Conservation (phyloP, 2,113 vertebrate genomes). For the Syngnathus floridae region DNA sequence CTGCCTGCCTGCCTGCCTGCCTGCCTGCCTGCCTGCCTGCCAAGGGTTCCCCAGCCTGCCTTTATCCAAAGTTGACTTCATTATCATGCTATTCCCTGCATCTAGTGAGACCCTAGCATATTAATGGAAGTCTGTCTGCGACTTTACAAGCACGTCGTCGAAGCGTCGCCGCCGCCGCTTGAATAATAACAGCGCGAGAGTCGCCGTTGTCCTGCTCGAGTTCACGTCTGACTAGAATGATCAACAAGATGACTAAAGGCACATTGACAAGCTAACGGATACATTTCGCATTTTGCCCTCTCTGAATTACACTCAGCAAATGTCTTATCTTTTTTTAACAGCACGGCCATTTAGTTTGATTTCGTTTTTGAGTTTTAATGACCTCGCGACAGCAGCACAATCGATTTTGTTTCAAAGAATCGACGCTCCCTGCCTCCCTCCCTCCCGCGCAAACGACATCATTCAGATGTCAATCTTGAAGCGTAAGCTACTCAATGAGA, state of each 20-base stretch:
- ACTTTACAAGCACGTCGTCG: conserved; percentile 2
- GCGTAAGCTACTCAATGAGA: not conserved
- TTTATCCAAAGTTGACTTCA: not conserved
- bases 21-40: no score
- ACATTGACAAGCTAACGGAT: not conserved
- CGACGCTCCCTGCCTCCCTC: not conserved
- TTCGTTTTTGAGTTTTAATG: no score
- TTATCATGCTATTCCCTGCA: not conserved
- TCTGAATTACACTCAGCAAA: not conserved
- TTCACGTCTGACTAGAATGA: not conserved
- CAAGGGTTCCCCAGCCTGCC: not conserved
- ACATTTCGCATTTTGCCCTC: not conserved
- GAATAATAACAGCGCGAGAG: not conserved
- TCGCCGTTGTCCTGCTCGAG: not conserved
- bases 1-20: no score
- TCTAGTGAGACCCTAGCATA: not conserved
- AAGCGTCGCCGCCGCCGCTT: not conserved
- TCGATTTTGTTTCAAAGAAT: not conserved
- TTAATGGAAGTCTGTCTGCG: not conserved
- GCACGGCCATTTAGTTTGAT: no score
- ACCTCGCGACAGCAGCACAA: not conserved
- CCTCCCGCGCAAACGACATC: not conserved
- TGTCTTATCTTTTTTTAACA: not conserved
- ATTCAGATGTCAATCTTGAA: not conserved
- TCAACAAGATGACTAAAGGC: not conserved